Percentiles rank a stretch among this genome's conserved stretches.
Conservation (phyloP, 2,113 vertebrate genomes). For the Melanerpes aurifrons region DNA sequence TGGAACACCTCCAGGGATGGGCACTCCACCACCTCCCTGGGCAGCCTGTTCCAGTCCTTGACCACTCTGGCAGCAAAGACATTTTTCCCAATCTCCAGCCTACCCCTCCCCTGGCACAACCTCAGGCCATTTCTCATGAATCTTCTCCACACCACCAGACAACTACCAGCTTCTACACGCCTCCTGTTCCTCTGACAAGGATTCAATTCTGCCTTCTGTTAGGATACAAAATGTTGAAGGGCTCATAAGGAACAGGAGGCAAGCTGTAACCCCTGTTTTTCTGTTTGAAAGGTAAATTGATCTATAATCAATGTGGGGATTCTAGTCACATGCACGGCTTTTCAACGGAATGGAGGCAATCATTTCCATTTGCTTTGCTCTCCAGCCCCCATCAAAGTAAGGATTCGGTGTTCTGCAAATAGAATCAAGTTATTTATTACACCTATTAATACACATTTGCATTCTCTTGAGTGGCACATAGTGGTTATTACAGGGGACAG, state of each 20-base stretch:
- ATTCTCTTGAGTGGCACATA: conserved; percentile 42
- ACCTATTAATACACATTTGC: conserved; percentile 53
- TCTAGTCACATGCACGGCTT: conserved; percentile 55
- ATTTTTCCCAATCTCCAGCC: no score
- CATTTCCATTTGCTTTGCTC: conserved; percentile 58
- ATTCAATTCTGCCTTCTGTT: conserved; percentile 8
- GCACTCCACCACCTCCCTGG: no score
- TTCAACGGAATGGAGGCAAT: conserved; percentile 60
- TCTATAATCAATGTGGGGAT: conserved; percentile 50
- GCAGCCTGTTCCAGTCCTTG: no score
- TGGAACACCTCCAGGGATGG: no score
- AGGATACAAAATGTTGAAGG: conserved; percentile 46
- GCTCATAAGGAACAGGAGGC: conserved; percentile 23
- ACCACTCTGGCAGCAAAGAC: no score
- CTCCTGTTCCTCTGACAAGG: conserved; percentile 16
- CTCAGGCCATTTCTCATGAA: background rate
- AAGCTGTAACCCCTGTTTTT: background rate
- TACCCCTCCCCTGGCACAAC: no score
- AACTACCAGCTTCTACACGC: background rate
- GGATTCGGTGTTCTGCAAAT: conserved; percentile 9
- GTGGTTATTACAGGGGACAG: background rate
- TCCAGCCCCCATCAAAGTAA: conserved; percentile 23
- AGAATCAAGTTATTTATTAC: conserved; percentile 52
- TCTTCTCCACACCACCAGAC: background rate
- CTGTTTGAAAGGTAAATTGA: conserved; percentile 61